Evolutionary conservation across 2,113 vertebrate species (phyloP), one percentile per base, ranked within the genome.

Genomic region (Piaya cayana): DNA sequence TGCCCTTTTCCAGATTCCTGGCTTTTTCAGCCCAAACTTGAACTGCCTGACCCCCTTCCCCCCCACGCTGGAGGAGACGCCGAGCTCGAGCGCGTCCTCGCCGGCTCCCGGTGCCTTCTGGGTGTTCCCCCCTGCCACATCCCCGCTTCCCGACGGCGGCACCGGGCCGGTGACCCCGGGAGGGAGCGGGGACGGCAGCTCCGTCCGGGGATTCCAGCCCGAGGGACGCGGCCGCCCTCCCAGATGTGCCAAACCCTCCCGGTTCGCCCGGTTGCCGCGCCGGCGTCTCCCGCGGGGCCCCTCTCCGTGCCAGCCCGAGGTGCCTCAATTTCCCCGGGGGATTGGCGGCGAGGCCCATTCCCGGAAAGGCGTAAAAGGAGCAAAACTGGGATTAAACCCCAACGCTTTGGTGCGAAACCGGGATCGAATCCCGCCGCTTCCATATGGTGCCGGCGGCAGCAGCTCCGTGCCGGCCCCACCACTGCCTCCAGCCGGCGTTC

Each of bases 1-100:
- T 55, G 14, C 13, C 13, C 30, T 68, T 93, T 39, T 37, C 7
- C 95, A 97, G 96, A 88, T 94, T 82, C 86, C 72, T 76, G 93
- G 75, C 85, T 50, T 81, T 81, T 82, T 42, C 59, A 90, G 94
- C 96, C 95, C 92, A 55, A 76, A 95, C 95, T 95, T 85, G 93
- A 95, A 92, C 92, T 87, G 78, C 95, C 91, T 30, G 74, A 43
- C 37, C 34, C 71, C 63, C 55, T n/a, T n/a, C n/a, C n/a, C n/a
- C n/a, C n/a, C n/a, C n/a, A n/a, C n/a, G 11, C 63, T 1, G 47
- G 89, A 69, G 89, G 79, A 92, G 90, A 80, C 74, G 81, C 80
- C 30, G 5, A 53, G 68, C 62, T 71, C 3, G 5, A 86, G 90
- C 8, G 52, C 86, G 30, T 42, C 84, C 76, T 86, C 49, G 2